Evolutionary conservation across 2,797 vertebrate species (phyloP).

Genomic region (Lepidocolaptes lacrymiger): DNA sequence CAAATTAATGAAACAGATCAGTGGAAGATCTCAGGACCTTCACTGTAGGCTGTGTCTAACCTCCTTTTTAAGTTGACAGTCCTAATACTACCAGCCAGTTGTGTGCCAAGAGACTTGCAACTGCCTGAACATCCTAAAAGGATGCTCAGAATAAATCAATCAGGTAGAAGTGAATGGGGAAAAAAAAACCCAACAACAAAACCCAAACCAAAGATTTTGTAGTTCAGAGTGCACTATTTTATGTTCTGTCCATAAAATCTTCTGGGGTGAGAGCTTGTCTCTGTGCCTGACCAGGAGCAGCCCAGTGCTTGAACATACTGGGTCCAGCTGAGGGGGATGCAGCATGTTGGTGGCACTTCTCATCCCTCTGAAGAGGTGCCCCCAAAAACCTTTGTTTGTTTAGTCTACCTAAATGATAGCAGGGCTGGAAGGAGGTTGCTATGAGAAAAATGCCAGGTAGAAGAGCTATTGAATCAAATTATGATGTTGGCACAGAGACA

Average conservation of each 20-base stretch:
- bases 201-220: neutral
- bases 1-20: neutral
- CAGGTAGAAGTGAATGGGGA: neutral
- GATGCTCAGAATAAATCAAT: neutral
- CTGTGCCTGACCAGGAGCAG: neutral
- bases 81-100: neutral
- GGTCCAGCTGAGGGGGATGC: neutral
- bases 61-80: neutral
- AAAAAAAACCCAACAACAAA: too few species aligned
- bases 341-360: neutral
- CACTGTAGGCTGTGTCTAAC: too few species aligned
- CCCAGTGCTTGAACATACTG: neutral
- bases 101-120: neutral
- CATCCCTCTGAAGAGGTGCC: neutral
- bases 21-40: neutral
- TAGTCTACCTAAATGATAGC: neutral
- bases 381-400: neutral
- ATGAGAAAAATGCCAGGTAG: constrained; percentile 34
- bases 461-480: constrained; percentile 28
- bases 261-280: neutral
- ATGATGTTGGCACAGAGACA: neutral
- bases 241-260: neutral
- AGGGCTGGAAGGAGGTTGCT: constrained; percentile 11
- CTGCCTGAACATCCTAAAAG: neutral
- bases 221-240: neutral